A percentile compares a stretch with the other conserved stretches of the same genome.
Evolutionary conservation across 2,888 invertebrate species (phyloP).

Genomic region (Carpatolechia fugitivella): DNA sequence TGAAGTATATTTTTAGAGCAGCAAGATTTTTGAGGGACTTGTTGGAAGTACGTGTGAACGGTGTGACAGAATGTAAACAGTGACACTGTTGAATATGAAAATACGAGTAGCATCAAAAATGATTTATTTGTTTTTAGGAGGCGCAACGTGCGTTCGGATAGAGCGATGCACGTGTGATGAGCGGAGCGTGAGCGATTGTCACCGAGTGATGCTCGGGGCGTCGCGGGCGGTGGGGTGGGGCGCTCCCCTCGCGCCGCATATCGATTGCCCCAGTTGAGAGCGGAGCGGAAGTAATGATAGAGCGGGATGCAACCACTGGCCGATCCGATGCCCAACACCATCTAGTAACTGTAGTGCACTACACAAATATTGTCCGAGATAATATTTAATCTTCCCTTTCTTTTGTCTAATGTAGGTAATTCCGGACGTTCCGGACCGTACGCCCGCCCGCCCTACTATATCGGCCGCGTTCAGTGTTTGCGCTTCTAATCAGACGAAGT

Average conservation of each 20-base stretch:
- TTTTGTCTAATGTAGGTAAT: constrained; percentile 47
- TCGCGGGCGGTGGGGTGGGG: constrained; percentile 42
- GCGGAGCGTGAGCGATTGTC: constrained; percentile 62
- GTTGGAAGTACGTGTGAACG: constrained; percentile 2
- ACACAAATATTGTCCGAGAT: constrained; percentile 69
- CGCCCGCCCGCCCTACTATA: not conserved
- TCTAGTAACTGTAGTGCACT: constrained; percentile 67
- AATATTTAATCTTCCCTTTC: constrained; percentile 66
- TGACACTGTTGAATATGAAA: constrained; percentile 2
- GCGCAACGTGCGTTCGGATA: not conserved
- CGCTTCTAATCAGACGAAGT: not conserved
- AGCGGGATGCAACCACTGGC: constrained; percentile 76
- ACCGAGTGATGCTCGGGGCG: constrained; percentile 72
- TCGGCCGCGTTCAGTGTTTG: not conserved
- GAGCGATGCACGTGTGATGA: constrained; percentile 19
- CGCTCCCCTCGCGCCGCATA: constrained; percentile 56
- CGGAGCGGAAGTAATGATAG: constrained; percentile 77
- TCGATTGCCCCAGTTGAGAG: constrained; percentile 84
- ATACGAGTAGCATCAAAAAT: not conserved
- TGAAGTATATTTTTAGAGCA: constrained; percentile 15
- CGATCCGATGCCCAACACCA: constrained; percentile 66
- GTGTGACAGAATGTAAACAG: constrained; percentile 1
- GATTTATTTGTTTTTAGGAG: constrained; percentile 6
- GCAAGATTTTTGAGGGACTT: constrained; percentile 12
- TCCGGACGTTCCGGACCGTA: constrained; percentile 27